Base-by-base conservation (phyloP, 2,888 invertebrate species). In the Abrostola triplasia region DNA sequence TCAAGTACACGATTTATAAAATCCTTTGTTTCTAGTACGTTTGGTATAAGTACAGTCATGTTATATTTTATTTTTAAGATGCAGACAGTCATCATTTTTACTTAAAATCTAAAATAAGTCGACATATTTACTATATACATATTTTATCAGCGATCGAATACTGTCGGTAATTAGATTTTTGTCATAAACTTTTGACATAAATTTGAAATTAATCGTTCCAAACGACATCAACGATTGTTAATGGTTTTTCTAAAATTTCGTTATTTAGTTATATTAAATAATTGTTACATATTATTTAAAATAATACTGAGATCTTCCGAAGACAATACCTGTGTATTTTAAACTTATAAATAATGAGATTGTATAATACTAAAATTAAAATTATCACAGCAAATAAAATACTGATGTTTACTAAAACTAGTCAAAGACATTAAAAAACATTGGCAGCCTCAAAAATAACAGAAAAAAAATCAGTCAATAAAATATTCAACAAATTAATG, bases 301-400 rank as follows among this genome's bases (percentile, higher is more conserved):
- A 59, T 73, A 73, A 73, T 73, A 68, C 59, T 73, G 56, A 1
- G 10, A 61, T 72, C 68, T 72, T 73, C 64, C 48, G 37, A 72
- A 73, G 68, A 73, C 53, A 56, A 56, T 48, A 48, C 59, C 58
- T 62, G 51, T 10, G 36, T 24, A 61, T 59, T 59, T 37, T 59
- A 49, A 64, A 69, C 60, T 41, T 55, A 50, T 54, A 35, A 60
- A 55, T 48, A 62, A 64, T 47, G 57, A 48, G 64, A 60, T 50
- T 51, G 7, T 64, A 61, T 64, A 73, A 57, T 59, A 70, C 73
- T 69, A 59, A 5, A 63, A 51, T 44, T 69, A 59, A 69, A 78
- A 69, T 64, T 78, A 78, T 78, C 78, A 78, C 78, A 78, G 79
- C 60, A 78, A 78, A 67, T 64, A 59, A 76, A 65, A 71, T 77